Evolutionary conservation across 2,113 vertebrate species (phyloP), one percentile per base, ranked within the genome.

Genomic region (Heteronetta atricapilla): DNA sequence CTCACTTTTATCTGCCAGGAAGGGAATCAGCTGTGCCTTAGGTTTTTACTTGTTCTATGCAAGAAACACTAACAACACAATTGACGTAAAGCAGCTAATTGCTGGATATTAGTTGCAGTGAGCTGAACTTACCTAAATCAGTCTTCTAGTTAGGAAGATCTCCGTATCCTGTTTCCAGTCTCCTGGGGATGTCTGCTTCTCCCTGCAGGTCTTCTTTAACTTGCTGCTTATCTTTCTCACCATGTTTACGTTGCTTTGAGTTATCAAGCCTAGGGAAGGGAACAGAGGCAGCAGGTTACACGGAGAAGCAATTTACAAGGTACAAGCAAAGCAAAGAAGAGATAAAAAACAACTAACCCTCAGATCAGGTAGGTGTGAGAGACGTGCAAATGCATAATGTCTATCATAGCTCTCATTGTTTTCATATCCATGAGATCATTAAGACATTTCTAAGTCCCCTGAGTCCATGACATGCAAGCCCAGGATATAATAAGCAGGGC

Each of bases 201-300:
- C 70, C 80, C 82, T 60, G 53, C 66, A 69, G 66, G 34, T 86
- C 56, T 88, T 83, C 56, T 88, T 83, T 74, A 80, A 63, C 82
- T 76, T 80, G 62, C 80, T 69, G 90, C 86, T 91, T 93, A 67
- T 97, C 84, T 97, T 86, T 46, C 38, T 66, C 3, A 19, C 68
- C 6, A 3, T 77, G 50, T 23, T 80, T 76, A 67, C 31, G 6
- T 56, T 90, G 79, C 79, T 91, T 89, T 78, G 28, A 68, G 62
- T 66, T 90, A 84, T 67, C 62, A 75, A 67, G 58, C 40, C 46
- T 64, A 42, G 66, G 53, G 26, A 92, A 94, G 38, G 70, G 81
- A 56, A 29, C 29, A 82, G 92, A 95, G 76, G 64, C 60, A 70
- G 74, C 38, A 34, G 63, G 46, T 79, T 74, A 52, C 53, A 84